These are phyloP conservation scores for Falco rusticolus DNA, from an alignment of 2,797 vertebrate genomes.

Conservation along the genomic window DNA sequence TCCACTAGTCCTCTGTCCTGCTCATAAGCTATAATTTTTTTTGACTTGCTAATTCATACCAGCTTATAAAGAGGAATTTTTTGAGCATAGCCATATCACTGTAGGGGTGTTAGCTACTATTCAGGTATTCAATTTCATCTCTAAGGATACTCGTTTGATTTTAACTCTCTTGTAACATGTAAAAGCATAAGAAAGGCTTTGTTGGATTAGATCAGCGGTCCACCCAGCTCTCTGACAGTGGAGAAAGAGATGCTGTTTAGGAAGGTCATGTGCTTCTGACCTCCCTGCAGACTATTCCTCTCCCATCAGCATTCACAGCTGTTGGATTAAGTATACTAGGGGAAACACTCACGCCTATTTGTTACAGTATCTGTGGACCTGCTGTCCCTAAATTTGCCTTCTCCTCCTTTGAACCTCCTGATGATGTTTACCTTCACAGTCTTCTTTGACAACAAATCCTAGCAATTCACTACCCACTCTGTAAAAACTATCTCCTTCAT, in stretches of 20 bases:
- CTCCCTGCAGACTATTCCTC: neutral
- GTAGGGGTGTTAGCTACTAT: neutral
- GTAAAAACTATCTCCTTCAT: neutral
- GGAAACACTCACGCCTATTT: neutral
- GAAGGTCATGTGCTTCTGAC: neutral
- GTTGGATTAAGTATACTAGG: neutral
- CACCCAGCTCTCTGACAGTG: neutral
- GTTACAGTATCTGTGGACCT: neutral
- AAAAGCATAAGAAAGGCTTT: neutral
- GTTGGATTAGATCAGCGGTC: neutral
- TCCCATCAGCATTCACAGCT: neutral
- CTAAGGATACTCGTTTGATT: rapidly evolving
- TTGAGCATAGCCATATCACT: neutral
- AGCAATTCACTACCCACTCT: neutral
- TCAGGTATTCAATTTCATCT: neutral
- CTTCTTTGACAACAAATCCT: neutral
- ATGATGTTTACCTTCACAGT: neutral
- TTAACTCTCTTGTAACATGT: neutral
- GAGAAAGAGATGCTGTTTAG: neutral
- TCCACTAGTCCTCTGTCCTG: neutral
- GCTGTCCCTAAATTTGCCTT: neutral
- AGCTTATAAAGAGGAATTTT: neutral
- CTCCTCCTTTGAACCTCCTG: neutral
- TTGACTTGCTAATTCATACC: neutral
- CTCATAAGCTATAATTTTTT: neutral